Base-by-base conservation (phyloP, 1,140 invertebrate genomes). In the Drosophila pseudoananassae region DNA sequence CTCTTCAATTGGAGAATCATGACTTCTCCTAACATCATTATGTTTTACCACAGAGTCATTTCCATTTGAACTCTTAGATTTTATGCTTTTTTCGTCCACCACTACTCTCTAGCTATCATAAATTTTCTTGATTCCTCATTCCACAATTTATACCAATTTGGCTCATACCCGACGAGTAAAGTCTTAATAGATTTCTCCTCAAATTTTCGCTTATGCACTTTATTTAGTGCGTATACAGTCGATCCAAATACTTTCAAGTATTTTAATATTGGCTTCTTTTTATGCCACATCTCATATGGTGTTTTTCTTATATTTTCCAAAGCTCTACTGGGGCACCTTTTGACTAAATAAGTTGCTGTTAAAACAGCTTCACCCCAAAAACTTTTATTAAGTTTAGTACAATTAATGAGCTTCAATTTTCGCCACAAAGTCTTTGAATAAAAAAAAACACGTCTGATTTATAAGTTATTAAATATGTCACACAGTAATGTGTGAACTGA, bases 101-200 rank as follows among this genome's bases (percentile, higher is more conserved):
- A 20, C 17, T 20, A 20, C 17, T 20, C 1, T 20, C 1, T 20
- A 20, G 17, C 17, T 20, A 20, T 20, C 17, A 20, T 20, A 20
- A 20, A 20, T 20, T 20, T 20, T 20, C 17, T 20, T 20, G 17
- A 20, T 20, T 20, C 17, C 17, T 20, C 17, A 23, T 53, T 52
- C 10, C 50, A 52, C 50, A 36, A 52, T 52, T 53, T 53, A 36
- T 53, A 53, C 1, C 51, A 31, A 53, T 36, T 53, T 53, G 33
- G 33, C 12, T 36, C 33, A 12, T 36, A 36, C 33, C 33, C 33
- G 33, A 36, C 33, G 12, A 36, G 33, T 12, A 36, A 3, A 36
- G 33, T 36, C 12, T 12, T 36, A 12, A 36, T 36, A 10, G 33
- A 36, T 12, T 36, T 36, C 12, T 4, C 33, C 12, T 36, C 33